Evolutionary conservation across 2,113 vertebrate species (phyloP).

Genomic region (Gadus chalcogrammus): DNA sequence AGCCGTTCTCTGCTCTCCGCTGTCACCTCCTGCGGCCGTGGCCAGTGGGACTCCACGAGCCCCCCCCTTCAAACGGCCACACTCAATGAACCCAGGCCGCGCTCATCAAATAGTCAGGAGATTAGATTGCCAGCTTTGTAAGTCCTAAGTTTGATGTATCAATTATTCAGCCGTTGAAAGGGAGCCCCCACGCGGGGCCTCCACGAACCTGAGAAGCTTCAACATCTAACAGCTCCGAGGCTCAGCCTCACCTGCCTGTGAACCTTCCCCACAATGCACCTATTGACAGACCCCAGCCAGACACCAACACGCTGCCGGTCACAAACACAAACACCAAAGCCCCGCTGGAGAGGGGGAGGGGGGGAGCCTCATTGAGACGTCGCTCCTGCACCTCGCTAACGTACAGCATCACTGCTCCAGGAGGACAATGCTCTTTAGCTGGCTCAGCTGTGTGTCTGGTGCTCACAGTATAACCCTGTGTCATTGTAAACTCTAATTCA

Average conservation of each 20-base stretch:
- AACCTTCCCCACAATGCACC: slow-evolving; percentile 34
- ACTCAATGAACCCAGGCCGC: slow-evolving; percentile 51
- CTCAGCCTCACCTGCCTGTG: slow-evolving; percentile 43
- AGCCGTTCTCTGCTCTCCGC: too few species aligned
- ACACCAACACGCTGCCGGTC: background rate
- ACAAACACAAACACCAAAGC: background rate
- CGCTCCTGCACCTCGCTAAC: too few species aligned
- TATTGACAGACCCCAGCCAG: background rate
- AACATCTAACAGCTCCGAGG: slow-evolving; percentile 49
- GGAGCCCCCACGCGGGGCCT: slow-evolving; percentile 59
- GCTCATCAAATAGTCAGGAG: slow-evolving; percentile 70
- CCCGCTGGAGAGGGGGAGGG: too few species aligned
- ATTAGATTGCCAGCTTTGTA: slow-evolving; percentile 73
- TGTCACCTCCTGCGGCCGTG: too few species aligned
- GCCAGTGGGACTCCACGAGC: slow-evolving; percentile 14
- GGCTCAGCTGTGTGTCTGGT: too few species aligned
- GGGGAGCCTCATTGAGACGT: too few species aligned
- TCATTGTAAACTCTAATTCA: too few species aligned
- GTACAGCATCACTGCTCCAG: too few species aligned
- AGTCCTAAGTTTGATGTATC: slow-evolving; percentile 62
- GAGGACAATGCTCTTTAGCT: too few species aligned
- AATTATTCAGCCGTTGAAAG: slow-evolving; percentile 71
- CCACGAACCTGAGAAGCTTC: slow-evolving; percentile 57
- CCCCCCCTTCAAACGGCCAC: slow-evolving; percentile 49
- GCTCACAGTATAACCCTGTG: too few species aligned